A percentile compares a stretch with the other conserved stretches of the same genome.
These are phyloP conservation scores for Rhaphigaster nebulosa DNA, from an alignment of 2,888 invertebrate species.

Conservation along the genomic window DNA sequence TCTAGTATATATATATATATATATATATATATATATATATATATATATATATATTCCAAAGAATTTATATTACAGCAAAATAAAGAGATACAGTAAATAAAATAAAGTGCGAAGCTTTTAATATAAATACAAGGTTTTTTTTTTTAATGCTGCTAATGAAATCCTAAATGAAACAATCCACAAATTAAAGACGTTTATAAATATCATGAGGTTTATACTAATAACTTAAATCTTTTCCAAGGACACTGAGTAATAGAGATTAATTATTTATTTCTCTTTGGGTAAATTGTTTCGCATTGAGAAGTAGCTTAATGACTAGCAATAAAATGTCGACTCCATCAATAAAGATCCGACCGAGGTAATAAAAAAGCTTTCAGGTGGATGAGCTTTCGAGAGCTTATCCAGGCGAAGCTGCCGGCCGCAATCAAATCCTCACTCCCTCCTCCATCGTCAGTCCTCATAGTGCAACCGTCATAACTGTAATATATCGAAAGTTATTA, in stretches of 20 bases:
- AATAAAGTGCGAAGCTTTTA: too few relatives aligned
- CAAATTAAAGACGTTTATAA: not conserved
- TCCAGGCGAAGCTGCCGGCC: not conserved
- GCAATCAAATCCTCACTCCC: not conserved
- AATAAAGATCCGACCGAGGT: not conserved
- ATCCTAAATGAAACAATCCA: not conserved
- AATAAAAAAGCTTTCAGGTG: conserved; percentile 19
- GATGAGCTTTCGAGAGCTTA: not conserved
- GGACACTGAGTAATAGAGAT: not conserved
- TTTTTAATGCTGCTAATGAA: too few relatives aligned
- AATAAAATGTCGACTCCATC: not conserved
- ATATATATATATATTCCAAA: too few relatives aligned
- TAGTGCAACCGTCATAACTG: not conserved
- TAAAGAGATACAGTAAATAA: too few relatives aligned
- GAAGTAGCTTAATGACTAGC: not conserved
- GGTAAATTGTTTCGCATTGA: not conserved
- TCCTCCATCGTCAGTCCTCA: not conserved
- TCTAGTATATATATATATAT: too few relatives aligned
- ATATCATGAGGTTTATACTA: not conserved
- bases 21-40: too few relatives aligned
- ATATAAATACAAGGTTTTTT: too few relatives aligned
- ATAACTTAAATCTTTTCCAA: not conserved
- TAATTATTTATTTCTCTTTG: not conserved
- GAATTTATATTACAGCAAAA: too few relatives aligned
- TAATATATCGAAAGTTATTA: not conserved